phyloP scores from a whole-genome alignment of 2,797 vertebrate genomes.

The Sebastes diploproa region DNA sequence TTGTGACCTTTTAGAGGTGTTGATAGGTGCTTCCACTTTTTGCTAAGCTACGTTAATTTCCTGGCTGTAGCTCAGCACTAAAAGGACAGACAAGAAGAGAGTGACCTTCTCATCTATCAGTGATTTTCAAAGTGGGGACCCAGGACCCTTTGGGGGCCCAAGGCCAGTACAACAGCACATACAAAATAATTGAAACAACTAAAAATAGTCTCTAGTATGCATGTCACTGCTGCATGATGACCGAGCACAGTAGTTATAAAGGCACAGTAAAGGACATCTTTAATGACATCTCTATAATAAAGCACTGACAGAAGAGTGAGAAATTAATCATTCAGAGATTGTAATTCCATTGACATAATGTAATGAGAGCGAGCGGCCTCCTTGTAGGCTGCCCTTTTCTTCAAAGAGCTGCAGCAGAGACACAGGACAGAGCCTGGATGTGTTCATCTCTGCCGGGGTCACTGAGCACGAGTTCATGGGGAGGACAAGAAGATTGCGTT shows the following conservation, averaged over 20 bases:
- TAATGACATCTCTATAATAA: conserved; percentile 38
- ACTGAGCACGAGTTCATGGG: conserved; percentile 39
- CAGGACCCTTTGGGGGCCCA: neutral
- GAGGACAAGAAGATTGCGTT: conserved; percentile 44
- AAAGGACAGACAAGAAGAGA: no score
- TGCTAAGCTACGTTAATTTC: neutral
- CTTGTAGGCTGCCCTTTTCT: conserved; percentile 30
- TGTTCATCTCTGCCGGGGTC: conserved; percentile 26
- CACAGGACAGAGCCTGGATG: conserved; percentile 10
- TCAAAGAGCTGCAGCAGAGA: conserved; percentile 34
- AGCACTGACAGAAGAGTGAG: conserved; percentile 13
- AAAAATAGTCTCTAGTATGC: neutral
- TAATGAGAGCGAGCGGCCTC: conserved; percentile 34
- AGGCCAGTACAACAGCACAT: neutral
- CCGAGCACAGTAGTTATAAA: neutral
- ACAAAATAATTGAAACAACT: neutral
- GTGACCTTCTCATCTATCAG: no score
- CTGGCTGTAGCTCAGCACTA: neutral
- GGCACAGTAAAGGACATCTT: conserved; percentile 27
- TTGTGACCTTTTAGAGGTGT: neutral
- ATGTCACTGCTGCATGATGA: neutral
- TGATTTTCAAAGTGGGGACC: no score
- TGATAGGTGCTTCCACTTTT: neutral
- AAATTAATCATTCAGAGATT: conserved; percentile 30
- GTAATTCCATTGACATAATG: conserved; percentile 27